phyloP scores from a whole-genome alignment of 2,113 vertebrate genomes.

The Podarcis muralis region DNA sequence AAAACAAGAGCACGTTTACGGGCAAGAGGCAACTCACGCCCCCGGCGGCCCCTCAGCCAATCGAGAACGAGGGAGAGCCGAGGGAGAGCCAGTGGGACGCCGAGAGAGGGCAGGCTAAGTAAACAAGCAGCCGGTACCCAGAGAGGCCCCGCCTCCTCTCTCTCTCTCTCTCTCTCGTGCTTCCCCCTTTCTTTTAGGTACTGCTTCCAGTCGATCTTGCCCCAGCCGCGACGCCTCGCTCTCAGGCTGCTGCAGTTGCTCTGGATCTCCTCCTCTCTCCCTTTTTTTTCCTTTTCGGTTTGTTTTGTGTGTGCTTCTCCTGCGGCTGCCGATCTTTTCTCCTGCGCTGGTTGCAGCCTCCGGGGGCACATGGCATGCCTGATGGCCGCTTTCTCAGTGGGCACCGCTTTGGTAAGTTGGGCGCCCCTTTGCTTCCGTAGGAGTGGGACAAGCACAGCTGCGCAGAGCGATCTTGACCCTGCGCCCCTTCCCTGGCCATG shows the following conservation, averaged over 20 bases:
- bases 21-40: conserved; percentile 32
- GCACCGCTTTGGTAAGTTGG: conserved; percentile 75
- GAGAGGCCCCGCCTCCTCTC: neutral
- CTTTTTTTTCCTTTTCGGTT: too few species aligned
- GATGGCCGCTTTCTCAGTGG: conserved; percentile 77
- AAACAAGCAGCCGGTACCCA: conserved; percentile 12
- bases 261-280: too few species aligned
- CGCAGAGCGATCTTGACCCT: neutral
- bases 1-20: conserved; percentile 71
- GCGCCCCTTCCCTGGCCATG: neutral
- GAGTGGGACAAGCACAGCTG: neutral
- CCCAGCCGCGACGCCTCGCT: neutral
- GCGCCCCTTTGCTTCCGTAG: neutral
- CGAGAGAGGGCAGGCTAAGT: neutral
- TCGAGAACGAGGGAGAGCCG: neutral
- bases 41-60: neutral
- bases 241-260: neutral
- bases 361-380: conserved; percentile 80
- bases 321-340: neutral
- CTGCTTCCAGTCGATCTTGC: neutral
- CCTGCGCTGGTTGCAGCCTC: conserved; percentile 13
- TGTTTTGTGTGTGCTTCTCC: too few species aligned
- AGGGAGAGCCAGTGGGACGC: conserved; percentile 27
- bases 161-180: neutral
- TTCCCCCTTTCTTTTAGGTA: accelerated